Evolutionary conservation across 2,888 invertebrate species (phyloP), one percentile per base, ranked within the genome.

Genomic region (Dinocampus coccinellae): DNA sequence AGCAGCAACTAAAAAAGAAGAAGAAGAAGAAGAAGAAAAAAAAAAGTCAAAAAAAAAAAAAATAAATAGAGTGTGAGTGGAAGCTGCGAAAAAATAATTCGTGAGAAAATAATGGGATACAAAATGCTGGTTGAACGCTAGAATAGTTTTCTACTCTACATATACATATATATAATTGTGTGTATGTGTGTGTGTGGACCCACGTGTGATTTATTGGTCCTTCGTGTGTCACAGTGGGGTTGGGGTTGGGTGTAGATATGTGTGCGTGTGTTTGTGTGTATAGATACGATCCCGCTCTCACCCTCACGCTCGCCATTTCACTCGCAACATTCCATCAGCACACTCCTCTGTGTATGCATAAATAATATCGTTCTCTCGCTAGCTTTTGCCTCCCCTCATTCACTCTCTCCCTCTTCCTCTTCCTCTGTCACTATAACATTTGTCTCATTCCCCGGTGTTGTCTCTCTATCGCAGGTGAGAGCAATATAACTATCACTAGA

Each of bases 261-360:
- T n/a, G n/a, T n/a, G n/a, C n/a, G n/a, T n/a, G n/a, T n/a, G n/a
- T n/a, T n/a, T n/a, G n/a, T 16, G 20, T n/a, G 16, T n/a, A n/a
- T n/a, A 16, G 16, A 16, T 7, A 16, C 47, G 39, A 33, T 33
- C 68, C 55, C 60, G 29, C 58, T 65, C 58, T 47, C 34, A 33
- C 47, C 60, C 62, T 71, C 61, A 39, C 42, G 39, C 61, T 67
- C 62, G 66, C 61, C 69, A 57, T 70, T 70, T 62, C 72, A 63
- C 63, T 72, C 34, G 72, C 72, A 72, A 47, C 67, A 63, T 68
- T 72, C 72, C 72, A 67, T 72, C 72, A 72, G 67, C 67, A 58
- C 57, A 57, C 71, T 72, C 33, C 57, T 58, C 72, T 67, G 47
- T 67, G 67, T 72, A 67, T 72, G 72, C 72, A 72, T 72, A 72